Evolutionary conservation across 1,140 invertebrate genomes (phyloP).

Genomic region (Lepeophtheirus salmonis): DNA sequence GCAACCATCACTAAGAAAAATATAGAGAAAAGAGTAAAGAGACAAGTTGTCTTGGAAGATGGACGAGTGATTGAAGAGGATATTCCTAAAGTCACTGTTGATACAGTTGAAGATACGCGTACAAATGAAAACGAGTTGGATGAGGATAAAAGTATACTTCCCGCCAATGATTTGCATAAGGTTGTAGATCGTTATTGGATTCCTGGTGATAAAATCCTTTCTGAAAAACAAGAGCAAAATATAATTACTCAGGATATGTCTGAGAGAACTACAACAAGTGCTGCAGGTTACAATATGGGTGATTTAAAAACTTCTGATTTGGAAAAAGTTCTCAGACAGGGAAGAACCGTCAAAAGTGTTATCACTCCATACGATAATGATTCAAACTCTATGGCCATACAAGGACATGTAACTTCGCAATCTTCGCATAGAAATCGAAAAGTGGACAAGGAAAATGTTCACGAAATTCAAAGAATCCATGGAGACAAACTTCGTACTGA

Average conservation of each 20-base stretch:
- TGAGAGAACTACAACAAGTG: not conserved
- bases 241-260: slow-evolving; percentile 3
- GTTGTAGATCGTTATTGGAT: not conserved
- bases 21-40: slow-evolving; percentile 66
- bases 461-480: slow-evolving; percentile 2
- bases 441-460: slow-evolving; percentile 8
- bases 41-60: slow-evolving; percentile 70
- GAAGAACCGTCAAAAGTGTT: not conserved
- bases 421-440: not conserved
- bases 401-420: not conserved
- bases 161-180: not conserved
- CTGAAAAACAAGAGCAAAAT: slow-evolving; percentile 5
- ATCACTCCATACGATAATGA: not conserved
- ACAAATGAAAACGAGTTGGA: slow-evolving; percentile 47
- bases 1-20: slow-evolving; percentile 68
- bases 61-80: slow-evolving; percentile 68
- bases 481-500: not conserved
- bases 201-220: slow-evolving; percentile 1
- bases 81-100: slow-evolving; percentile 68
- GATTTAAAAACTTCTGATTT: slow-evolving; percentile 5
- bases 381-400: not conserved
- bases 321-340: slow-evolving; percentile 1
- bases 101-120: slow-evolving; percentile 66
- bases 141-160: slow-evolving; percentile 9
- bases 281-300: slow-evolving; percentile 3